Evolutionary conservation across 2,113 vertebrate genomes (phyloP).

Genomic region (Sapayoa aenigma): DNA sequence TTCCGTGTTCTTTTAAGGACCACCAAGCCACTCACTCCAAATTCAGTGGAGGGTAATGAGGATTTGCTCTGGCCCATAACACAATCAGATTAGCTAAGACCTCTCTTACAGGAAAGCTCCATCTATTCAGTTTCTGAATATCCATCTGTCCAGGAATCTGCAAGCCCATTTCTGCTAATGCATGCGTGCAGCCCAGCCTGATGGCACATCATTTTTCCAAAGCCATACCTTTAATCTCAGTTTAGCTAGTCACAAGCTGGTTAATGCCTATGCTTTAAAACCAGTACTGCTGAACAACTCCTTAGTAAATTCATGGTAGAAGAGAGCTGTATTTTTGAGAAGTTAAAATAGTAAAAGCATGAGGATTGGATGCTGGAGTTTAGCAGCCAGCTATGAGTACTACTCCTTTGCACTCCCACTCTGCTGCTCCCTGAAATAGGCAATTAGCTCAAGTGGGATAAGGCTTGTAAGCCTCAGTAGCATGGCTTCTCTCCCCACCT

Average conservation of each 20-base stretch:
- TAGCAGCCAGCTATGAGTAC: neutral
- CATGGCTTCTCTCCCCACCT: neutral
- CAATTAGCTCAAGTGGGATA: neutral
- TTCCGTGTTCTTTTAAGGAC: neutral
- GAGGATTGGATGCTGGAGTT: neutral
- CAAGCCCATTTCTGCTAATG: neutral
- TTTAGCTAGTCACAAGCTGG: neutral
- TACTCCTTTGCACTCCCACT: neutral
- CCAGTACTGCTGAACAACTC: neutral
- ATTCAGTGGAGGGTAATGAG: neutral
- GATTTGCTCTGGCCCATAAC: neutral
- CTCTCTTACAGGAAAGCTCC: neutral
- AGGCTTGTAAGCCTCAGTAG: neutral
- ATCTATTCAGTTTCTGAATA: neutral
- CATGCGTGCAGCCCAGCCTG: neutral
- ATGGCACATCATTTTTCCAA: neutral
- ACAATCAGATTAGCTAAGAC: neutral
- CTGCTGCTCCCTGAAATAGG: neutral
- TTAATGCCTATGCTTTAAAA: neutral
- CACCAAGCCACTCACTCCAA: neutral
- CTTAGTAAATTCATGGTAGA: neutral
- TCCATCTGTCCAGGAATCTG: neutral
- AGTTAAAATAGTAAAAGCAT: neutral
- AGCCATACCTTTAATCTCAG: neutral
- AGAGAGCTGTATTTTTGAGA: neutral